phyloP scores from a whole-genome alignment of 2,113 vertebrate species.

The Melanerpes aurifrons region DNA sequence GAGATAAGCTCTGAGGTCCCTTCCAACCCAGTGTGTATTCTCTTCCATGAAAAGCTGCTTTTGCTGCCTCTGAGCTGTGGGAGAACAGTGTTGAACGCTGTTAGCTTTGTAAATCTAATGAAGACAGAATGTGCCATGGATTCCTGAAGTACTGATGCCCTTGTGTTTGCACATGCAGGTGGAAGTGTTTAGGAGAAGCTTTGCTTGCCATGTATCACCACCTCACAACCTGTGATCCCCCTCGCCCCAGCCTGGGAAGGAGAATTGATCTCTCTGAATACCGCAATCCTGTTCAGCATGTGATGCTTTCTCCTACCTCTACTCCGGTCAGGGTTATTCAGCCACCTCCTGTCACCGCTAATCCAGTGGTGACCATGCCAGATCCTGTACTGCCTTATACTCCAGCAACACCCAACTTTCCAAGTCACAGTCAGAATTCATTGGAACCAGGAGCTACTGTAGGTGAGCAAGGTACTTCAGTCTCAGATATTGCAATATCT shows the following conservation, averaged over 20 bases:
- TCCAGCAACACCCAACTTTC: slow-evolving; percentile 57
- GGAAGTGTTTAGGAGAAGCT: slow-evolving; percentile 93
- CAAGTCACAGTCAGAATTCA: slow-evolving; percentile 70
- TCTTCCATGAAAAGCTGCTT: background rate
- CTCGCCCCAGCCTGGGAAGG: slow-evolving; percentile 88
- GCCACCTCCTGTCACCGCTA: slow-evolving; percentile 78
- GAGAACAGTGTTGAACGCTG: background rate
- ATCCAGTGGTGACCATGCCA: slow-evolving; percentile 61
- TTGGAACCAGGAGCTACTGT: slow-evolving; percentile 79
- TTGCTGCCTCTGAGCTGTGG: background rate
- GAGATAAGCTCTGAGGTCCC: too few relatives aligned
- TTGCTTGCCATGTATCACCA: slow-evolving; percentile 92
- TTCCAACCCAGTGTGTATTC: background rate
- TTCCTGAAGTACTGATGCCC: background rate
- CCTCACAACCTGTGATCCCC: slow-evolving; percentile 90
- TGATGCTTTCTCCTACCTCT: slow-evolving; percentile 76
- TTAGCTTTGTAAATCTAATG: background rate
- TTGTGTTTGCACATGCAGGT: slow-evolving; percentile 74
- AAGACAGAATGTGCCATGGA: background rate
- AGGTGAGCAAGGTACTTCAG: slow-evolving; percentile 76
- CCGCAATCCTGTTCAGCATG: slow-evolving; percentile 78
- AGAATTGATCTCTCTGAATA: slow-evolving; percentile 92
- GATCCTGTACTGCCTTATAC: slow-evolving; percentile 71
- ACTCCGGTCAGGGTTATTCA: slow-evolving; percentile 80
- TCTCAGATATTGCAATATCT: background rate